Conservation (phyloP, 2,113 vertebrate genomes). For the Xiphias gladius region DNA sequence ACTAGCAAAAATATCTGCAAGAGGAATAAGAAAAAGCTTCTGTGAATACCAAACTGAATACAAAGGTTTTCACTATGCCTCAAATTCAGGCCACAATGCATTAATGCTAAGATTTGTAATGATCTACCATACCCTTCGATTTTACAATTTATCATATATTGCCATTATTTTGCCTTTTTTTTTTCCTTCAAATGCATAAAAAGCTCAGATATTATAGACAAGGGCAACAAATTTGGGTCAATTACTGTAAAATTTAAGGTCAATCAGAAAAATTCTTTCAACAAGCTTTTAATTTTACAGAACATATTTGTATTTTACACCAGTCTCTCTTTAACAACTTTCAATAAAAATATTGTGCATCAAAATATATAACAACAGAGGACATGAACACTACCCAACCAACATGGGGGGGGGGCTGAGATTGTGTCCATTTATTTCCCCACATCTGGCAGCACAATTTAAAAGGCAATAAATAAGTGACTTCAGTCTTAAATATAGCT, state of each 20-base stretch:
- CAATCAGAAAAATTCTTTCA: constrained; percentile 25
- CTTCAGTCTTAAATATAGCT: constrained; percentile 36
- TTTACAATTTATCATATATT: not conserved
- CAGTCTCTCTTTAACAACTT: constrained; percentile 1
- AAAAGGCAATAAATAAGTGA: constrained; percentile 71
- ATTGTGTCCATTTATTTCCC: constrained; percentile 19
- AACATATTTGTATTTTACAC: constrained; percentile 44
- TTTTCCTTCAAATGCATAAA: constrained; percentile 2
- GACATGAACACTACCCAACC: constrained; percentile 46
- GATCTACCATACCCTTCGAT: not conserved
- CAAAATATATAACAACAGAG: constrained; percentile 8
- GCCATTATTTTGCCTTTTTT: not conserved
- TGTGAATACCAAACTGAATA: not conserved
- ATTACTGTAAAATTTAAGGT: not conserved
- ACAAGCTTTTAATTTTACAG: constrained; percentile 55
- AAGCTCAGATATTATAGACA: not conserved
- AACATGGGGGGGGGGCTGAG: constrained; percentile 5
- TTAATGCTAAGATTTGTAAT: not conserved
- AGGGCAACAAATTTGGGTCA: not conserved
- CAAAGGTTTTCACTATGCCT: not conserved
- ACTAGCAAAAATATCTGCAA: not conserved
- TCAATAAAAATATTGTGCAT: constrained; percentile 59
- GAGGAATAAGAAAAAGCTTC: not conserved
- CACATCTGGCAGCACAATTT: constrained; percentile 35
- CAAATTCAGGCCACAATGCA: not conserved